These are phyloP conservation scores for Caenorhabditis remanei DNA, from an alignment of 1,140 invertebrate genomes.

Conservation along the genomic window DNA sequence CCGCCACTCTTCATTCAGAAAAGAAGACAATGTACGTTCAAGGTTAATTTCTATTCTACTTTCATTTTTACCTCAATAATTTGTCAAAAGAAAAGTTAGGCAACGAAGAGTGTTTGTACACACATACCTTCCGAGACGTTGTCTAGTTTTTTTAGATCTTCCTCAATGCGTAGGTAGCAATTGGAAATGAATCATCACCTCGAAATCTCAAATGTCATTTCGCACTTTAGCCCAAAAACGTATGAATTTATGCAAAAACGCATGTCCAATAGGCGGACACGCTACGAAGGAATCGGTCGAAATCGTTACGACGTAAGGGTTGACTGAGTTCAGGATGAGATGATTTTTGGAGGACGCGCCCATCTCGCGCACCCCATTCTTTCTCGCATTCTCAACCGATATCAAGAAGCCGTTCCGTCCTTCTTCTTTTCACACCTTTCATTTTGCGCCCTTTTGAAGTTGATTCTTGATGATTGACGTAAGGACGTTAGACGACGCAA, in stretches of 20 bases:
- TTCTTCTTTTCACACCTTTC: slow-evolving; percentile 17
- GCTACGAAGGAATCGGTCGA: neutral
- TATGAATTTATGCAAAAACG: slow-evolving; percentile 56
- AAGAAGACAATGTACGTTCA: slow-evolving; percentile 15
- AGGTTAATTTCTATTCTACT: slow-evolving; percentile 22
- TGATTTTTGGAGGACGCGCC: slow-evolving; percentile 54
- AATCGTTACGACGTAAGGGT: slow-evolving; percentile 55
- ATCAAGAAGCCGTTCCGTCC: slow-evolving; percentile 54
- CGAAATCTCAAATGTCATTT: slow-evolving; percentile 28
- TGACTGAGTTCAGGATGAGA: slow-evolving; percentile 51
- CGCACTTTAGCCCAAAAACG: slow-evolving; percentile 24
- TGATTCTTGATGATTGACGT: slow-evolving; percentile 1
- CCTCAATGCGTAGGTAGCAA: slow-evolving; percentile 30
- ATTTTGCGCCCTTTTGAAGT: slow-evolving; percentile 2
- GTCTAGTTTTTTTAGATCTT: slow-evolving; percentile 11
- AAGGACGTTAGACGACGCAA: neutral
- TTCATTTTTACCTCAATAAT: neutral
- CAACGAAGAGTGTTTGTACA: slow-evolving; percentile 21
- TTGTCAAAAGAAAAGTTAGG: neutral
- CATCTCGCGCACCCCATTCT: slow-evolving; percentile 12
- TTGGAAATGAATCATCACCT: slow-evolving; percentile 31
- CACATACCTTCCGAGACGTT: slow-evolving; percentile 19
- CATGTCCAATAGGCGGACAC: slow-evolving; percentile 47
- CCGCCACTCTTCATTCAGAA: neutral
- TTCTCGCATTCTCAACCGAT: slow-evolving; percentile 23